These are phyloP conservation scores for Pectinophora gossypiella DNA, from an alignment of 1,140 invertebrate species.

Conservation along the genomic window DNA sequence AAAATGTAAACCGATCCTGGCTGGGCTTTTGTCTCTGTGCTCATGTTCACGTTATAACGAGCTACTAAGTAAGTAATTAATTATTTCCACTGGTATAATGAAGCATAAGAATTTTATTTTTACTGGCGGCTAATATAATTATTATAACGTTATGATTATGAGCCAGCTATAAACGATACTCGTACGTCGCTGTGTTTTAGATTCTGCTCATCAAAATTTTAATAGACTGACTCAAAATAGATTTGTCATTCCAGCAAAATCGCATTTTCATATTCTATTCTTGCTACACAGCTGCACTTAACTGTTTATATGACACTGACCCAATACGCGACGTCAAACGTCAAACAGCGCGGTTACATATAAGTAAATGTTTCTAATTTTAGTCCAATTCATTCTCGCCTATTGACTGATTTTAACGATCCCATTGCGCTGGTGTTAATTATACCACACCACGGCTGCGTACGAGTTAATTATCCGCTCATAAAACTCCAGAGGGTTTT, in stretches of 20 bases:
- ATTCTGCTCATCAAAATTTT: too few species aligned
- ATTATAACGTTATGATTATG: too few species aligned
- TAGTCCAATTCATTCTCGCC: not conserved
- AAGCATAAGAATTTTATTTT: too few species aligned
- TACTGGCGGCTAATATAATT: too few species aligned
- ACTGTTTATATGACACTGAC: constrained; percentile 19
- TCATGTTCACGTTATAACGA: too few species aligned
- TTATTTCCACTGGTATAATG: too few species aligned
- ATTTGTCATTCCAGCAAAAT: not conserved
- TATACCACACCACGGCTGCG: constrained; percentile 4
- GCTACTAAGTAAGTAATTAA: too few species aligned
- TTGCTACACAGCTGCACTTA: not conserved
- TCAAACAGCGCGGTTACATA: constrained; percentile 15
- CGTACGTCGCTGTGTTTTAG: too few species aligned
- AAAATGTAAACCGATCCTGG: too few species aligned
- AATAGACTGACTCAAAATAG: too few species aligned
- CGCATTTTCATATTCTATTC: not conserved
- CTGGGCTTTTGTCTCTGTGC: too few species aligned
- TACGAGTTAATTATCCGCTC: constrained; percentile 25
- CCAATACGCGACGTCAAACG: constrained; percentile 25
- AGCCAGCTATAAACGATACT: too few species aligned
- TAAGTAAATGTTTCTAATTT: constrained; percentile 11
- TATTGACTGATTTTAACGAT: not conserved
- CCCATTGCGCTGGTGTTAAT: constrained; percentile 6
- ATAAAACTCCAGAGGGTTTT: constrained; percentile 33